A percentile compares a stretch with the other conserved stretches of the same genome.
Evolutionary conservation across 2,888 invertebrate species (phyloP).

Genomic region (Drosophila quinaria): DNA sequence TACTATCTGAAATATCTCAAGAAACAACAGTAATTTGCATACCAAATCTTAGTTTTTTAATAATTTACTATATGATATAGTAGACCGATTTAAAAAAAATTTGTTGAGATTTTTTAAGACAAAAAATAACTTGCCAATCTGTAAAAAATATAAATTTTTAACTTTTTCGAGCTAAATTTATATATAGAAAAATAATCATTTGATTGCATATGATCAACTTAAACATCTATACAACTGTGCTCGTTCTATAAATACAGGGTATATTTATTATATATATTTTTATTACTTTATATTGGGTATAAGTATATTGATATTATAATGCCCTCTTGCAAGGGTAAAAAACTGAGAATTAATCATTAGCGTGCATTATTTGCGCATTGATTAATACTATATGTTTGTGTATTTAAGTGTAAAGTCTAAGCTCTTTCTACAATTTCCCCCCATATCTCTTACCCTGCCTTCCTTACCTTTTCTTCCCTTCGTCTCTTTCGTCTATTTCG

Average conservation of each 20-base stretch:
- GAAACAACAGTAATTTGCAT: too few relatives aligned
- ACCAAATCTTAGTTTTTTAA: too few relatives aligned
- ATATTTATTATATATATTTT: not conserved
- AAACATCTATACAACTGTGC: not conserved
- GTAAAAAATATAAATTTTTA: too few relatives aligned
- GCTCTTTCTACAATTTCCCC: not conserved
- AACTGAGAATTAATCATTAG: not conserved
- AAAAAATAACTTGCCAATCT: too few relatives aligned
- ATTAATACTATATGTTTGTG: not conserved
- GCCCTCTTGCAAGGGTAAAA: conserved; percentile 7
- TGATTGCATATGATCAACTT: not conserved
- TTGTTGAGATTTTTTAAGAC: too few relatives aligned
- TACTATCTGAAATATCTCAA: too few relatives aligned
- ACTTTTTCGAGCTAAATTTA: too few relatives aligned
- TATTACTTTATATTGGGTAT: not conserved
- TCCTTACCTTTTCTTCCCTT: too few relatives aligned
- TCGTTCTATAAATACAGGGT: not conserved
- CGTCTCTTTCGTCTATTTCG: not conserved
- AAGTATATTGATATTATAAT: not conserved
- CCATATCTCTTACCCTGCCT: not conserved
- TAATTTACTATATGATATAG: too few relatives aligned
- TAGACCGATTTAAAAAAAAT: too few relatives aligned
- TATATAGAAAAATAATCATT: too few relatives aligned
- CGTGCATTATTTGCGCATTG: conserved; percentile 5
- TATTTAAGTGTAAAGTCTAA: conserved; percentile 1